Evolutionary conservation across 2,113 vertebrate genomes (phyloP), one percentile per base, ranked within the genome.

Genomic region (Cacatua alba): DNA sequence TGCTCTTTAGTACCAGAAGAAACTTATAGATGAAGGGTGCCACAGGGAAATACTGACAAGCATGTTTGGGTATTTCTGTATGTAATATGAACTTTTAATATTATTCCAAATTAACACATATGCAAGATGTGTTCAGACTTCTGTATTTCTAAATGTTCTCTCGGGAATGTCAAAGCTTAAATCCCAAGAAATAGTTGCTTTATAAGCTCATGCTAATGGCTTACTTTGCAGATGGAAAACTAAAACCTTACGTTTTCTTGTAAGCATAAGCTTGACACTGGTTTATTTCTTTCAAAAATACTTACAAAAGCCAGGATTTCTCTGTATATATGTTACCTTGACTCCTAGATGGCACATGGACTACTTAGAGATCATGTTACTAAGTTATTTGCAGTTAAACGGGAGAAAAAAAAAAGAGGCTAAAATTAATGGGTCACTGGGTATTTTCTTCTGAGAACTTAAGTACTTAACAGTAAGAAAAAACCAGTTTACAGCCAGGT

Each of bases 381-480:
- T 98, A 98, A 97, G 94, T 94, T 95, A 92, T 92, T 82, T 88
- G 92, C 82, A 97, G 96, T 97, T 96, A 88, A 96, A n/a, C 8
- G 11, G 33, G 20, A 97, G 90, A 71, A 74, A 96, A 97, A 98
- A 97, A 97, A 97, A 98, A 97, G 97, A 98, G 98, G 90, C 94
- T 96, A 98, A 97, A 97, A 97, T 97, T 97, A 96, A 97, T 95
- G 88, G 94, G 92, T 96, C 96, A 95, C 96, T 97, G 95, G 97
- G 95, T 97, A 97, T 97, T 98, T 98, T 97, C 96, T 97, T 97
- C 95, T 97, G 96, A 97, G 97, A 98, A 98, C 93, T 96, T 98
- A 97, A 98, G 97, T 96, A 96, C 97, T 98, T 98, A 98, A 97
- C 96, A 97, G 96, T 96, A 97, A 96, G 93, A 89, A 95, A 96